Conservation (phyloP, 2,888 invertebrate genomes). For the Troides oblongomaculatus region DNA sequence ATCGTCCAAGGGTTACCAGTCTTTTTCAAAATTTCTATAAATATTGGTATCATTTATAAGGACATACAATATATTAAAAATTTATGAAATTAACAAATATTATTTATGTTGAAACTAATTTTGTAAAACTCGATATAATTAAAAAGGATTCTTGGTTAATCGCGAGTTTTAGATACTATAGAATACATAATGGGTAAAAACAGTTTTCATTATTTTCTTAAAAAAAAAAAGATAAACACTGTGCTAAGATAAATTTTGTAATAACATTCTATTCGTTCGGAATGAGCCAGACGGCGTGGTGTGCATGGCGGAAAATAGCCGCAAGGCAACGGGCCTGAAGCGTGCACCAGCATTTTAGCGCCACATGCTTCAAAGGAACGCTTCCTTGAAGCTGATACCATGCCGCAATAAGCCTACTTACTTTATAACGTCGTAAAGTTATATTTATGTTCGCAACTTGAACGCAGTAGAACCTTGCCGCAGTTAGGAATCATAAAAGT, state of each 20-base stretch:
- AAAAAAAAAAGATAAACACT: not conserved
- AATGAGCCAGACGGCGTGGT: slow-evolving; percentile 5
- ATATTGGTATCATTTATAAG: no score
- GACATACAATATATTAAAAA: no score
- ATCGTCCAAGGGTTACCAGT: no score
- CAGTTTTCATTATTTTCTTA: no score
- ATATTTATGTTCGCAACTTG: slow-evolving; percentile 2
- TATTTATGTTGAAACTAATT: no score
- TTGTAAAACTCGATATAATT: no score
- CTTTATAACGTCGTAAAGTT: not conserved
- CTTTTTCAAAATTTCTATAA: no score
- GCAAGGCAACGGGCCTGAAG: slow-evolving; percentile 7
- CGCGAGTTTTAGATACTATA: no score
- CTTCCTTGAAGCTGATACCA: slow-evolving; percentile 1
- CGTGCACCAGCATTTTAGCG: slow-evolving; percentile 8
- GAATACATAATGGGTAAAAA: no score
- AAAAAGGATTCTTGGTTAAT: no score
- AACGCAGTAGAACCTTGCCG: not conserved
- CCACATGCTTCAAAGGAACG: slow-evolving; percentile 17
- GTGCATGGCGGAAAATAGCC: slow-evolving; percentile 21
- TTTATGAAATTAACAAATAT: no score
- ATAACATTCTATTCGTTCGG: slow-evolving; percentile 14
- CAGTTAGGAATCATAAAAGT: not conserved
- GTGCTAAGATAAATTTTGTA: not conserved
- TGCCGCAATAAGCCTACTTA: not conserved